Base-by-base conservation (phyloP, 2,797 vertebrate genomes). In the Acipenser ruthenus region DNA sequence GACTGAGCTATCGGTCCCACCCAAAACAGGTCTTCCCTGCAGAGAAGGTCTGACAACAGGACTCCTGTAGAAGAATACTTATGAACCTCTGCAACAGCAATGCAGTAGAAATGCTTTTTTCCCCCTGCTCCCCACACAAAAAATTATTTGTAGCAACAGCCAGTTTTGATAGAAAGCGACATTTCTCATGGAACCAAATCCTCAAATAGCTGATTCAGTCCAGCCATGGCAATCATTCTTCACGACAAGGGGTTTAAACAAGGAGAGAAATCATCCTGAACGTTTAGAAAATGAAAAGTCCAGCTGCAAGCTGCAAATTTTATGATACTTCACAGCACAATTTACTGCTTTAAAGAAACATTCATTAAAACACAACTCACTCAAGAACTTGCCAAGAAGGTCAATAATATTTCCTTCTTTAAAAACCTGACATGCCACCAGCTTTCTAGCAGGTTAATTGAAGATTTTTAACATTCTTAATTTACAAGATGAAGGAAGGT, bases 301-400 rank as follows among this genome's bases (percentile, higher is more conserved):
- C 50, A 52, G 10, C 9, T 48, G 6, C 49, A 10, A n/a, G 49
- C 11, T 66, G 11, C 6, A 52, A 52, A 67, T 67, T 70, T 62
- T 15, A 66, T 50, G 37, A 10, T 48, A 49, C 50, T 58, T 47
- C 51, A 65, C n/a, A 72, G 67, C 61, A 49, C 50, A 70, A 72
- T 75, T 75, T 67, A 63, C 66, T 70, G 60, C 64, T 37, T 37
- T 4, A 3, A 37, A 37, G 23, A 37, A 37, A 37, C 4, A 2
- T 37, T 37, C 23, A 37, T 37, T 37, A 37, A 37, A 37, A 37
- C 23, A 37, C 23, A 37, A 3, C 1, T 3, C 23, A 37, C 23
- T 37, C 23, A 37, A 37, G 23, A 37, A 37, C 23, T 37, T 37
- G 23, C 23, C 23, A 37, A 37, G 23, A 37, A 37, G 23, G 23